Base-by-base conservation (phyloP, 2,797 vertebrate species). In the Megalops cyprinoides region DNA sequence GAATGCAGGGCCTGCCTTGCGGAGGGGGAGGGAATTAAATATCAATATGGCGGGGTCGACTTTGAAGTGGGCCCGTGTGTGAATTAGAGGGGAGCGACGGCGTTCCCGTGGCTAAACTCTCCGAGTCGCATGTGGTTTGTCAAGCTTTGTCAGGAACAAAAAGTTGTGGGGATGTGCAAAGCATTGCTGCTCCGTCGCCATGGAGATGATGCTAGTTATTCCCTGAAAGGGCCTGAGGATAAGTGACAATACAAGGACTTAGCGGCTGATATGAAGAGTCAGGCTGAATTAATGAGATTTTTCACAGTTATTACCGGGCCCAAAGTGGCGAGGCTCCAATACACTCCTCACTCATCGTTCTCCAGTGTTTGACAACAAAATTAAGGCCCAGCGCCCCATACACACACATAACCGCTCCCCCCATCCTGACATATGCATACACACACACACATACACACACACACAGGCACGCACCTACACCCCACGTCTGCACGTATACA, bases 271-370 rank as follows among this genome's bases (percentile, higher is more conserved):
- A 96, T 96, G 95, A 96, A 94, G 95, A 96, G 95, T 92, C 95
- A 93, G 94, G 92, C 95, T 95, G 97, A 96, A 98, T 98, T 97
- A 97, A 98, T 98, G 96, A 97, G 96, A 97, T 97, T 97, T 97
- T 97, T 96, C 96, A 97, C 96, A 97, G 96, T 96, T 97, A 97
- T 97, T 97, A 96, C 94, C 92, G 91, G 91, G 92, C 89, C 93
- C 92, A 92, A 89, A 90, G 75, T 84, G 85, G 90, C 87, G 85
- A 88, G 91, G 90, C 87, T 73, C 81, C 78, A 83, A 74, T 81
- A 77, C 78, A 74, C 82, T 76, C 58, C 60, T 76, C 74, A 71
- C 62, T 79, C 71, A 56, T 51, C 82, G 73, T 79, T 80, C 71
- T 56, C 78, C 80, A 79, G 79, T 84, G 81, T 87, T 88, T 88